Conservation (phyloP, 1,140 invertebrate species). For the Anagrus nilaparvatae region DNA sequence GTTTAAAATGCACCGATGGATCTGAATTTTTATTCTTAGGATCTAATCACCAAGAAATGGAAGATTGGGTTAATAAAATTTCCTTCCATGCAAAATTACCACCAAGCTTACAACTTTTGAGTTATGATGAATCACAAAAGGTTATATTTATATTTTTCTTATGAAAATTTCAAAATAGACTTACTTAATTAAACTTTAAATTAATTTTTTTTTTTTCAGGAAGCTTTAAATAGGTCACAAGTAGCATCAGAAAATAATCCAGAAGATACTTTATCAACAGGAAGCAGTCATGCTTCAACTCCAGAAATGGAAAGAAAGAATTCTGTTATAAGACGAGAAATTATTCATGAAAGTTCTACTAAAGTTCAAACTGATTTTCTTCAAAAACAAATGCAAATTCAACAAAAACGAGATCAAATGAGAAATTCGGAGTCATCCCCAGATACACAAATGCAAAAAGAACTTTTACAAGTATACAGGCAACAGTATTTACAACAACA, state of each 20-base stretch:
- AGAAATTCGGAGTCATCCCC: constrained; percentile 18
- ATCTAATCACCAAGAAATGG: constrained; percentile 61
- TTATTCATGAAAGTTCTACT: constrained; percentile 22
- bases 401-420: constrained; percentile 19
- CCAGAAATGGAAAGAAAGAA: constrained; percentile 41
- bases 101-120: constrained; percentile 77
- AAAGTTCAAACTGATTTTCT: constrained; percentile 34
- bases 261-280: constrained; percentile 34
- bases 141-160: constrained; percentile 13
- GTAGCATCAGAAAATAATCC: constrained; percentile 17
- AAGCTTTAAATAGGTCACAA: constrained; percentile 25
- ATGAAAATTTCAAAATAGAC: constrained; percentile 1
- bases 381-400: constrained; percentile 25
- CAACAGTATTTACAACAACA: constrained; percentile 25
- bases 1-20: constrained; percentile 77
- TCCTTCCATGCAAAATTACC: constrained; percentile 86
- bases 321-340: constrained; percentile 36
- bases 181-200: constrained; percentile 26
- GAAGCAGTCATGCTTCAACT: constrained; percentile 41
- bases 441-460: constrained; percentile 23
- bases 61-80: constrained; percentile 91
- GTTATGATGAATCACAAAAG: constrained; percentile 57
- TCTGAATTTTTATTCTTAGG: constrained; percentile 88
- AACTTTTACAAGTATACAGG: constrained; percentile 31
- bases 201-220: constrained; percentile 32